phyloP scores from a whole-genome alignment of 2,113 vertebrate genomes.

The Pionites leucogaster region DNA sequence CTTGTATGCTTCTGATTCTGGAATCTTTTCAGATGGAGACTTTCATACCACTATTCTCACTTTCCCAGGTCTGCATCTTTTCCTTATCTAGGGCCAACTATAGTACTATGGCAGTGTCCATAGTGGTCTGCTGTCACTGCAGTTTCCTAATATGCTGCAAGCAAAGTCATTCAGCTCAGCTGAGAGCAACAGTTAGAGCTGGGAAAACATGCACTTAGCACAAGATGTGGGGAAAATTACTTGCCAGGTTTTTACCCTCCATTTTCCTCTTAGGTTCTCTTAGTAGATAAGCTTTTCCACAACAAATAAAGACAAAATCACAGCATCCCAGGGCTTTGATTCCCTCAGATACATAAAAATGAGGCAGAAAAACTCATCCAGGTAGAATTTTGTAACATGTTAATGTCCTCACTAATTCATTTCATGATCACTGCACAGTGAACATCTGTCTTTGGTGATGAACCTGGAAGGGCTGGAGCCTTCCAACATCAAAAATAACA shows the following conservation, averaged over 20 bases:
- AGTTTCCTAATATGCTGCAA: background rate
- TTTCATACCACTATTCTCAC: background rate
- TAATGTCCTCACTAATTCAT: background rate
- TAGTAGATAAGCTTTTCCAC: background rate
- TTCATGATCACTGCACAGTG: background rate
- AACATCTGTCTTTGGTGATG: background rate
- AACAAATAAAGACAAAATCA: background rate
- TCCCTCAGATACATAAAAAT: background rate
- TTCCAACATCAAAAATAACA: background rate
- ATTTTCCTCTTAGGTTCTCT: background rate
- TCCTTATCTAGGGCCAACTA: background rate
- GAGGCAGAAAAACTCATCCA: background rate
- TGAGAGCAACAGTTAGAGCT: background rate
- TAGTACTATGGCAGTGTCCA: background rate
- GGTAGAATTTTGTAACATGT: background rate
- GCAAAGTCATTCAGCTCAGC: background rate
- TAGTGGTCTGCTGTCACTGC: background rate
- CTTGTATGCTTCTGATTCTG: fast-evolving
- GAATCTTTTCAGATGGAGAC: background rate
- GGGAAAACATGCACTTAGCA: background rate
- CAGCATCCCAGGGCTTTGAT: background rate
- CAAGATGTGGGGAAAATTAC: background rate
- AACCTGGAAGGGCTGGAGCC: background rate
- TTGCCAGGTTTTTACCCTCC: background rate
- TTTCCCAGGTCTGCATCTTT: background rate